Evolutionary conservation across 2,797 vertebrate species (phyloP), one percentile per base, ranked within the genome.

Genomic region (Aldrovandia affinis): DNA sequence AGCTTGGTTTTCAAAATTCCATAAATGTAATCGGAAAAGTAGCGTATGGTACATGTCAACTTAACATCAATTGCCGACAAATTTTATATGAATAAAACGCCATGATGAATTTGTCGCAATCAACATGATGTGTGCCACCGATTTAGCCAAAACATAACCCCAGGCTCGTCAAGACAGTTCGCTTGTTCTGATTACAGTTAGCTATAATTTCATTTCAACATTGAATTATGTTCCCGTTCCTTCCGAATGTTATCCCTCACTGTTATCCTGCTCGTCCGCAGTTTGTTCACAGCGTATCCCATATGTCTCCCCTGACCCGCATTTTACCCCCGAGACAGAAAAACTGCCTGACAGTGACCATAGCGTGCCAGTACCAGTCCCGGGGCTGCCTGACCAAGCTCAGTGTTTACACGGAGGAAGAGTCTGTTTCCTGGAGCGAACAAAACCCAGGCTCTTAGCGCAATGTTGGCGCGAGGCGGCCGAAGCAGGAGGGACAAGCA

Each of bases 341-440:
- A 92, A 89, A 94, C 93, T 92, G 92, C 90, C 86, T 90, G 89
- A 91, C 90, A 89, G 89, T 92, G 89, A 92, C 92, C 93, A 89
- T 85, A 81, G 92, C 92, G 92, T 93, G 93, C 94, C 92, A 94
- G 91, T 86, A 91, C 85, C 82, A 82, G 84, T 75, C 82, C 86
- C 82, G 88, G 91, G 93, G 94, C 93, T 93, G 94, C 93, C 91
- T 93, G 94, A 95, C 93, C 95, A 93, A 95, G 93, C 94, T 91
- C 89, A 92, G 89, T 98, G 97, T 98, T 97, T 97, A 97, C 95
- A 94, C 93, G 95, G 96, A 97, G 97, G 97, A 98, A 98, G 96
- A 96, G 95, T 94, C 97, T 97, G 97, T 97, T 98, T 98, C 97
- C 97, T 97, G 97, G 92, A 94, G 88, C 92, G 91, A 96, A 96